Evolutionary conservation across 2,797 vertebrate genomes (phyloP), one percentile per base, ranked within the genome.

Genomic region (Fistularia tabacaria): DNA sequence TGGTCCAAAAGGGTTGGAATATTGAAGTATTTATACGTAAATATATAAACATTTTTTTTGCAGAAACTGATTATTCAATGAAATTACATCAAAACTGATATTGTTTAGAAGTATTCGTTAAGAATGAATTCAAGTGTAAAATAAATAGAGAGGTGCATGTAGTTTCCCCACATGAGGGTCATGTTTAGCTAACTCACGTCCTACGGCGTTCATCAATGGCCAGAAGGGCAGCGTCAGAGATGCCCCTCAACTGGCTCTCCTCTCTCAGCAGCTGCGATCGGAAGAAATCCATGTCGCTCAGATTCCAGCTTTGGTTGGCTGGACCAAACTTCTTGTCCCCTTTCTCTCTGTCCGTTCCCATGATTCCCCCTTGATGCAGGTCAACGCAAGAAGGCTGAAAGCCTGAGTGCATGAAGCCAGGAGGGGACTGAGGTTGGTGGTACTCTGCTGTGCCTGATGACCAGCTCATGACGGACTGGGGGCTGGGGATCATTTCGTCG

Each of bases 181-280:
- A 40, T 40, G 39, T 40, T 8, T 8, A 40, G 0, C 7, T 59
- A 14, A 72, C 85, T 82, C 62, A 94, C 93, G 75, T 91, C 68
- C 73, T 90, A 56, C 91, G 88, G 0, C 85, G 80, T 14, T 58
- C 60, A 13, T 93, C 91, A 0, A 79, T 45, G 3, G 68, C 66
- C n/a, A 94, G 79, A 53, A 95, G 64, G 0, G 69, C 86, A 0
- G 83, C 71, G 4, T 72, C 82, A 0, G 88, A 76, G 55, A 92
- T 51, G 2, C 40, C 57, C 40, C 54, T 76, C 62, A 94, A 76
- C 3, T 74, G 47, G 9, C 6, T 80, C 49, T 92, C 90, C 59
- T 93, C 92, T 58, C 61, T 85, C 68, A 76, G 81, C 38, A 93
- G 85, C 77, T 94, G 93, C 13, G 82, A 87, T 82, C 89, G 86